Percentiles rank a stretch among this genome's conserved stretches.
phyloP scores from a whole-genome alignment of 1,140 invertebrate species.

The Babylonia areolata region DNA sequence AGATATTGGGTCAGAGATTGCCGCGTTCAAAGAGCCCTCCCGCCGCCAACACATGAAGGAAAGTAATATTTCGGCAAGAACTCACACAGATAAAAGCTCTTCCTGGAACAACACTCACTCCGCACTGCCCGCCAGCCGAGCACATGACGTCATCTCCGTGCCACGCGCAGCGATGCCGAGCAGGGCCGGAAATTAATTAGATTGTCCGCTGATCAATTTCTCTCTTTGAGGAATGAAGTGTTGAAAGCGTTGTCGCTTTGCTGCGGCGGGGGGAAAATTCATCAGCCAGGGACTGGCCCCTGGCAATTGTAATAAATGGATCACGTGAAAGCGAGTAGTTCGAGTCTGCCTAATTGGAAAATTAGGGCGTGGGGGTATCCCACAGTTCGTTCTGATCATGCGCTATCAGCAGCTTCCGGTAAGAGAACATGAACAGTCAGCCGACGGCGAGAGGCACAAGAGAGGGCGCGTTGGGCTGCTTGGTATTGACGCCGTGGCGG shows the following conservation, averaged over 20 bases:
- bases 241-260: background rate
- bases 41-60: background rate
- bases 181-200: constrained; percentile 40
- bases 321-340: constrained; percentile 9
- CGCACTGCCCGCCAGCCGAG: background rate
- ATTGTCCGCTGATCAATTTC: constrained; percentile 35
- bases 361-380: constrained; percentile 32
- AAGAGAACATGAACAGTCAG: constrained; percentile 28
- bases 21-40: background rate
- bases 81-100: constrained; percentile 7
- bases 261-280: background rate
- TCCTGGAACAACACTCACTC: background rate
- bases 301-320: constrained; percentile 27
- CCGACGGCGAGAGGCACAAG: background rate
- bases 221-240: constrained; percentile 38
- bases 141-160: constrained; percentile 13
- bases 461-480: background rate
- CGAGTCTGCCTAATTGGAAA: constrained; percentile 36
- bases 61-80: constrained; percentile 1
- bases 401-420: constrained; percentile 37
- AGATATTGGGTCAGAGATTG: background rate
- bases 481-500: background rate
- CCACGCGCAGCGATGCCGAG: constrained; percentile 23
- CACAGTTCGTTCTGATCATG: constrained; percentile 32
- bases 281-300: background rate